phyloP scores from a whole-genome alignment of 2,888 invertebrate species.

The Tuta absoluta region DNA sequence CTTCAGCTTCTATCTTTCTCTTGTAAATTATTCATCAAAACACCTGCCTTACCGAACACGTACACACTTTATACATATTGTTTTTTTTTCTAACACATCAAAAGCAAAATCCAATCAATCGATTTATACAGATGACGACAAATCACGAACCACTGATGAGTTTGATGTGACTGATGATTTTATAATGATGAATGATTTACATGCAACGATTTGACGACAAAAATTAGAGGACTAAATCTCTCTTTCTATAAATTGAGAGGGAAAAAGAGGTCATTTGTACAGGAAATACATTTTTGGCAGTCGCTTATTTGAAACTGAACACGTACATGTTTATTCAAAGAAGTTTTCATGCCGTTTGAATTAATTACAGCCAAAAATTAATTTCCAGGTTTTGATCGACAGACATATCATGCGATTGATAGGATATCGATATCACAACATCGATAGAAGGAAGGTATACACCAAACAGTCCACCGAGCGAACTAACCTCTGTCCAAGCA shows the following conservation, averaged over 20 bases:
- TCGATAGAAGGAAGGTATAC: conserved; percentile 40
- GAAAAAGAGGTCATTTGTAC: too few relatives aligned
- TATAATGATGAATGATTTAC: background rate
- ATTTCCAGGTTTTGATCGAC: background rate
- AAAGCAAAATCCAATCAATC: conserved; percentile 14
- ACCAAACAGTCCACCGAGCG: conserved; percentile 48
- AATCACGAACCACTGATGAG: conserved; percentile 18
- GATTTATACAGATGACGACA: conserved; percentile 6
- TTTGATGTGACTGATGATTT: background rate
- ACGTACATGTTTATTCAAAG: too few relatives aligned
- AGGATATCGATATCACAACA: conserved; percentile 43
- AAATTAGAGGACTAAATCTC: background rate
- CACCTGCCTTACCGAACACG: background rate
- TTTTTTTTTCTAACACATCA: background rate
- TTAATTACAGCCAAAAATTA: too few relatives aligned
- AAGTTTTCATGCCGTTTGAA: too few relatives aligned
- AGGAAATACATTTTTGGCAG: too few relatives aligned
- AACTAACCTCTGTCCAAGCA: conserved; percentile 85
- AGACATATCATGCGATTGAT: background rate
- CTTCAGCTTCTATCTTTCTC: too few relatives aligned
- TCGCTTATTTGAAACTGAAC: too few relatives aligned
- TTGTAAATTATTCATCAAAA: background rate
- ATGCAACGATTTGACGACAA: conserved; percentile 1
- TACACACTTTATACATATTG: conserved; percentile 11
- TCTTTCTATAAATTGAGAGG: too few relatives aligned